Evolutionary conservation across 2,113 vertebrate species (phyloP).

Genomic region (Lagopus muta): DNA sequence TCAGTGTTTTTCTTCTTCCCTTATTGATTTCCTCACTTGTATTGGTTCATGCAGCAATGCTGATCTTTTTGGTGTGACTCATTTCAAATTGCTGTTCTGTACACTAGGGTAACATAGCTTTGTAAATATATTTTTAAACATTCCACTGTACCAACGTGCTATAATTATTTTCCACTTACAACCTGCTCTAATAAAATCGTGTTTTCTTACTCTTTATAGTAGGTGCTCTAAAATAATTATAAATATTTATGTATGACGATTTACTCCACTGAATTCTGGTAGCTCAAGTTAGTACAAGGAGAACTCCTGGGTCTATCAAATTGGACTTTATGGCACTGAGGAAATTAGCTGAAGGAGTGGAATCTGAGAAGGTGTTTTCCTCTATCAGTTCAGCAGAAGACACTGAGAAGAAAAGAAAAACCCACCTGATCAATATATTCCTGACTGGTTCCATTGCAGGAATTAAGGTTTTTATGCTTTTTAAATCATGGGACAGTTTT

Average conservation of each 20-base stretch:
- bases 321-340: too few relatives aligned
- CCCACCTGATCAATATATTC: too few relatives aligned
- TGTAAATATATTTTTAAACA: background rate
- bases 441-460: too few relatives aligned
- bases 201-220: background rate
- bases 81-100: background rate
- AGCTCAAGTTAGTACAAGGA: too few relatives aligned
- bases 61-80: background rate
- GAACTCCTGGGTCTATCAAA: too few relatives aligned
- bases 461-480: too few relatives aligned
- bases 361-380: too few relatives aligned
- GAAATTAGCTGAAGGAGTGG: too few relatives aligned
- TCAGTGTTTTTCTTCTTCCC: background rate
- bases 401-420: too few relatives aligned
- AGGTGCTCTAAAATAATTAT: background rate
- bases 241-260: background rate
- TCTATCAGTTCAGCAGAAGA: too few relatives aligned
- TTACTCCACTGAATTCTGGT: too few relatives aligned
- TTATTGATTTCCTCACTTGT: background rate
- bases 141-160: background rate
- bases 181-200: background rate
- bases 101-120: background rate
- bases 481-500: too few relatives aligned
- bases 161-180: background rate
- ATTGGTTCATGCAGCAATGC: background rate